Evolutionary conservation across 2,888 invertebrate genomes (phyloP), one percentile per base, ranked within the genome.

Genomic region (Drosophila paramelanica): DNA sequence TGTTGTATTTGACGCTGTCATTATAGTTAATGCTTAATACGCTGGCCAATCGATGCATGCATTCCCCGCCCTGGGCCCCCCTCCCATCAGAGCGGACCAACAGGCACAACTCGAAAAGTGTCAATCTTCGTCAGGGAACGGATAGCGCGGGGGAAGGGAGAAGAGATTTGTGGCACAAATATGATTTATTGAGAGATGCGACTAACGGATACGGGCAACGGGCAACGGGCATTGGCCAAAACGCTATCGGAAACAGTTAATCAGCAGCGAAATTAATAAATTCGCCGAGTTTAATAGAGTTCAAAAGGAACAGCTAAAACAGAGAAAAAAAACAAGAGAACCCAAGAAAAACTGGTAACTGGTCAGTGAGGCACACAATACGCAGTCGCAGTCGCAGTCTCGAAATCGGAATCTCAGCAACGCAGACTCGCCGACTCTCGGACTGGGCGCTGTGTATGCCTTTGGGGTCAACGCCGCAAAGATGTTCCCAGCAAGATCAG

Each of bases 401-500:
- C 51, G 47, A 51, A 55, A 25, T 55, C 67, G 49, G 43, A 68
- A 59, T 68, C 36, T 50, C 27, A 39, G 47, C 65, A 27, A 13
- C 17, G 25, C 14, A 11, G 36, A 36, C 11, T 36, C 13, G 45
- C 31, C 31, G 31, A 31, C 47, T 50, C n/a, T 31, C 38, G 39
- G 52, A 43, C 59, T 49, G 69, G 20, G 50, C 60, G 49, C 59
- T 73, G 69, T 67, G 53, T 73, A 70, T 71, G 77, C 80, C 82
- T 81, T 78, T 86, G 86, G 83, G 86, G 86, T 87, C 86, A 87
- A 76, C 81, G 81, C 79, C 80, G 88, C 88, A 77, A 83, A 91
- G 90, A 91, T 91, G 91, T 91, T 91, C 90, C 91, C 90, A 91
- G 89, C 90, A 86, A 90, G 90, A 91, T 90, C 91, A 82, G 81